Evolutionary conservation across 2,113 vertebrate genomes (phyloP).

Genomic region (Salminus brasiliensis): DNA sequence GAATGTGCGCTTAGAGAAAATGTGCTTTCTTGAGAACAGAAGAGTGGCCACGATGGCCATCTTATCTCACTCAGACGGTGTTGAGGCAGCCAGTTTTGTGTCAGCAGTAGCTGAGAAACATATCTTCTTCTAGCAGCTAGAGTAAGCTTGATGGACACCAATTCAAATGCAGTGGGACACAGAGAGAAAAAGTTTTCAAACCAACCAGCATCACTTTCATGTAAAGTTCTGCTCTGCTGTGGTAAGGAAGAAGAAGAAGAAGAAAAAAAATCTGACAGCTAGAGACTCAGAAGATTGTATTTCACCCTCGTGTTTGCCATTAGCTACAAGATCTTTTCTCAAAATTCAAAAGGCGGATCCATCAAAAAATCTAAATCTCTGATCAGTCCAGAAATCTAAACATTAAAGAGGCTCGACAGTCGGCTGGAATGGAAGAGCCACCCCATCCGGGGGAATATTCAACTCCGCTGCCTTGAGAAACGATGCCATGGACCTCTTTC

Average conservation of each 20-base stretch:
- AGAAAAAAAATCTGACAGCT: background rate
- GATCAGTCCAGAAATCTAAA: background rate
- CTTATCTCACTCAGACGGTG: slow-evolving; percentile 16
- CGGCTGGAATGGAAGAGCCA: no score
- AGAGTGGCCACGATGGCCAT: slow-evolving; percentile 18
- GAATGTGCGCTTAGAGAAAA: slow-evolving; percentile 19
- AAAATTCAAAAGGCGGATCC: slow-evolving; percentile 3
- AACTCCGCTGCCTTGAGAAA: background rate
- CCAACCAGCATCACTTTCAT: slow-evolving; percentile 7
- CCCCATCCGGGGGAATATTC: no score
- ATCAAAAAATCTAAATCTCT: slow-evolving; percentile 16
- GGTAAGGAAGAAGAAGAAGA: background rate
- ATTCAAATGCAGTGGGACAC: slow-evolving; percentile 24
- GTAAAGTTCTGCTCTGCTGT: slow-evolving; percentile 13
- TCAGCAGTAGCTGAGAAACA: slow-evolving; percentile 13
- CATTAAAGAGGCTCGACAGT: background rate
- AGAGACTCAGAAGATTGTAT: background rate
- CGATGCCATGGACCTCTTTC: background rate
- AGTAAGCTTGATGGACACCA: slow-evolving; percentile 35
- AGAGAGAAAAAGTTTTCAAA: slow-evolving; percentile 19
- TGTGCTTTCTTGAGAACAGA: slow-evolving; percentile 6
- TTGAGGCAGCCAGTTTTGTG: slow-evolving; percentile 32
- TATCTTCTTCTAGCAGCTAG: slow-evolving; percentile 2
- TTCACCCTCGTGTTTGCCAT: background rate
- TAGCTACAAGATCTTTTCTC: background rate